Conservation (phyloP, 2,797 vertebrate genomes). For the Apogon hyalosoma region DNA sequence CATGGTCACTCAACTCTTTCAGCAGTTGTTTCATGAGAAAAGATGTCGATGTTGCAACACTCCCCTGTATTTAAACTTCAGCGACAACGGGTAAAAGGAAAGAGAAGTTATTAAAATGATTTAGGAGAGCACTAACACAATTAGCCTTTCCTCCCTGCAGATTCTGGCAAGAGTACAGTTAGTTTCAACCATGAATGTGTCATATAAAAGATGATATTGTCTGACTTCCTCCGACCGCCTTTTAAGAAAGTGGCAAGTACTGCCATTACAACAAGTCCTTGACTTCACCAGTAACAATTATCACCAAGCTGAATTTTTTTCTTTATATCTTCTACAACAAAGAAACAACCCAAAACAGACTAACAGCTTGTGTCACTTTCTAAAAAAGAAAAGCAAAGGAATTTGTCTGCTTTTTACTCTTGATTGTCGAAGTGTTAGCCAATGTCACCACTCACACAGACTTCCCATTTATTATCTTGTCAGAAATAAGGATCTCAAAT, state of each 20-base stretch:
- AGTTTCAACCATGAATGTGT: conserved; percentile 7
- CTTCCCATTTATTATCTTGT: not conserved
- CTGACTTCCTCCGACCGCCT: not conserved
- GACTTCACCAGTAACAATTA: not conserved
- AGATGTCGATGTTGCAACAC: not conserved
- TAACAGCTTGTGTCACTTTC: not conserved
- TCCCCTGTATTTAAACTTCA: not conserved
- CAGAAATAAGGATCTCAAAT: not conserved
- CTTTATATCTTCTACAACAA: too few species aligned
- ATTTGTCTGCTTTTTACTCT: not conserved
- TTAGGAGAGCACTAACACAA: conserved; percentile 4
- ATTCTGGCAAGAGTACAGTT: conserved; percentile 1
- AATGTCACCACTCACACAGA: not conserved
- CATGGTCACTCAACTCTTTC: conserved; percentile 28
- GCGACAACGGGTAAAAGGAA: conserved; percentile 1
- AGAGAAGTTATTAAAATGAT: not conserved
- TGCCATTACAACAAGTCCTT: not conserved
- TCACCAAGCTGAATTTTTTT: not conserved
- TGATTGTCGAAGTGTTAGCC: not conserved
- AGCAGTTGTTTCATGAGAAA: conserved; percentile 23
- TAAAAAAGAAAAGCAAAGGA: not conserved
- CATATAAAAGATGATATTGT: not conserved
- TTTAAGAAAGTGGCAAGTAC: not conserved
- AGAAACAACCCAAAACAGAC: too few species aligned
- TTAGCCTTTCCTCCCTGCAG: not conserved